These are phyloP conservation scores for Herpetotheres cachinnans DNA, from an alignment of 2,113 vertebrate genomes.

Conservation along the genomic window DNA sequence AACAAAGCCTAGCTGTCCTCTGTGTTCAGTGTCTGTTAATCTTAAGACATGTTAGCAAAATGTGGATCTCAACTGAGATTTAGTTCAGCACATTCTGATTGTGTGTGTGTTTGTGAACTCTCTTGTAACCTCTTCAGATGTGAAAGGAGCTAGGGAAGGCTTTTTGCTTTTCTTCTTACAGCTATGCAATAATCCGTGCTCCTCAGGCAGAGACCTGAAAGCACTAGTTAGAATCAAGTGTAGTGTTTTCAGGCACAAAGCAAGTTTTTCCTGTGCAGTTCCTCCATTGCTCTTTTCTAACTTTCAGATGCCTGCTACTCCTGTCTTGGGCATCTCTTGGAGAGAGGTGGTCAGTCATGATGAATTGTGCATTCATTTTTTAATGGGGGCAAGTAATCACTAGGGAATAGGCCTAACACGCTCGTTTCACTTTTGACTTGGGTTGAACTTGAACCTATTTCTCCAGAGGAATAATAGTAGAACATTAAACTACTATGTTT, in stretches of 20 bases:
- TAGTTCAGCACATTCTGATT: not conserved
- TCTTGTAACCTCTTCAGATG: not conserved
- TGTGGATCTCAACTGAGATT: not conserved
- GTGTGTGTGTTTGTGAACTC: not conserved
- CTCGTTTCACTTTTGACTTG: slow-evolving; percentile 54
- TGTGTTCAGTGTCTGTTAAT: not conserved
- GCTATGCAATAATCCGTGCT: rapidly evolving
- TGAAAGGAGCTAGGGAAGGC: not conserved
- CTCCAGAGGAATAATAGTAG: not conserved
- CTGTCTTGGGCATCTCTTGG: slow-evolving; percentile 31
- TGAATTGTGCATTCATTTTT: slow-evolving; percentile 60
- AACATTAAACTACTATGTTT: not conserved
- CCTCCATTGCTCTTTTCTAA: slow-evolving; percentile 13
- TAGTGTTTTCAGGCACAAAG: not conserved
- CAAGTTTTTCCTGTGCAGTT: not conserved
- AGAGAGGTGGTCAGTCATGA: slow-evolving; percentile 62
- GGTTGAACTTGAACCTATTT: slow-evolving; percentile 3
- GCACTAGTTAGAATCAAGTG: not conserved
- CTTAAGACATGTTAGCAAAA: not conserved
- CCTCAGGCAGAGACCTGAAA: not conserved
- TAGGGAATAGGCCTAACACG: slow-evolving; percentile 22
- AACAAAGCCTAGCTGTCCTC: not conserved
- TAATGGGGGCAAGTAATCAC: not conserved
- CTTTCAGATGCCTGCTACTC: slow-evolving; percentile 18
- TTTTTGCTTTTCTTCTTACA: not conserved